Base-by-base conservation (phyloP, 2,888 invertebrate species). In the Helobdella robusta region DNA sequence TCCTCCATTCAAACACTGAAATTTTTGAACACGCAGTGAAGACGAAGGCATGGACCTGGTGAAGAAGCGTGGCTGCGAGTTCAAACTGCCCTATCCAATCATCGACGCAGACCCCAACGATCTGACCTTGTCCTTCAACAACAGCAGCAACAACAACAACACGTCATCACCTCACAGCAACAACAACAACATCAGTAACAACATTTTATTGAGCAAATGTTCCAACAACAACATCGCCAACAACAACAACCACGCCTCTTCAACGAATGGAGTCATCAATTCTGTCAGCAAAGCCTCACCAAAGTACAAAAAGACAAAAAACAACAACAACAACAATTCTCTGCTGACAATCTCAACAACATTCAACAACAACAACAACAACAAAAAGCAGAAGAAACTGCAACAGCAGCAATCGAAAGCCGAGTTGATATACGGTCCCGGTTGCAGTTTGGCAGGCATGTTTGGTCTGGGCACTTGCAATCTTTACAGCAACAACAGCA, bases 61-160 rank as follows among this genome's bases (percentile, higher is more conserved):
- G 59, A 95, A 95, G 40, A 98, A 99, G 81, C 85, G 98, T 71
- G 97, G 95, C 5, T 94, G 94, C 89, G 95, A 97, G 81, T 97
- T 95, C 81, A 95, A 97, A 84, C 92, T 92, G 65, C 94, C 94
- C 78, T 97, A 97, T 81, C 84, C 95, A 85, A 63, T 86, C 86
- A 64, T 88, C 62, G 75, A 79, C 73, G 61, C 70, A 70, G 73
- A 78, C 50, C 75, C 77, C 64, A 73, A 77, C 66, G 76, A 77
- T 65, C 70, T 73, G n/a, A 75, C 76, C 66, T 70, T 73, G 8
- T 76, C 77, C 67, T 72, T 74, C 1, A 76, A 75, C 60, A 77
- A 75, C n/a, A n/a, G n/a, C n/a, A n/a, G n/a, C n/a, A n/a, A n/a
- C n/a, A n/a, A 74, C 75, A 8, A 71, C 76, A 34, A 73, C 73